Evolutionary conservation across 2,888 invertebrate species (phyloP).

Genomic region (Eilema caniola): DNA sequence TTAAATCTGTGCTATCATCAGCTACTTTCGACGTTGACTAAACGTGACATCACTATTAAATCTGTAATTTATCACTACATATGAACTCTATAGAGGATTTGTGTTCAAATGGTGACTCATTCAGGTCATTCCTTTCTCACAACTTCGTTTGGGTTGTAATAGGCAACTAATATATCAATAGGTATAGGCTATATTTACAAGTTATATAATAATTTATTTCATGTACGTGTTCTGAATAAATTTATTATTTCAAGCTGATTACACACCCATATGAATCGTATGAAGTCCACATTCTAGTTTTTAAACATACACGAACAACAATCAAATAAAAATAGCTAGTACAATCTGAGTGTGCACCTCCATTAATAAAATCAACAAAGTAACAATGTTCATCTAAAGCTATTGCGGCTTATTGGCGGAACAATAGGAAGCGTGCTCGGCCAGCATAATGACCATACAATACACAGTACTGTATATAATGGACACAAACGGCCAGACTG

Average conservation of each 20-base stretch:
- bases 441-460: slow-evolving; percentile 60
- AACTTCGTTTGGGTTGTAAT: too few relatives aligned
- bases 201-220: not conserved
- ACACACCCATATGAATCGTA: not conserved
- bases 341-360: slow-evolving; percentile 49
- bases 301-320: slow-evolving; percentile 26
- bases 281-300: slow-evolving; percentile 15
- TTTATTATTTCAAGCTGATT: not conserved
- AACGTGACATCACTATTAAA: too few relatives aligned
- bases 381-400: slow-evolving; percentile 74
- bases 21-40: not conserved
- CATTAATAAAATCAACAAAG: slow-evolving; percentile 75
- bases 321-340: slow-evolving; percentile 43
- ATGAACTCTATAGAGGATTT: too few relatives aligned
- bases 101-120: too few relatives aligned
- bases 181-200: too few relatives aligned
- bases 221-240: not conserved
- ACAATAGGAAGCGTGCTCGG: slow-evolving; percentile 61
- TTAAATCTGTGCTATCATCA: too few relatives aligned
- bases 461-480: slow-evolving; percentile 10
- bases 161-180: too few relatives aligned
- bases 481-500: slow-evolving; percentile 1
- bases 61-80: too few relatives aligned
- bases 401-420: slow-evolving; percentile 67
- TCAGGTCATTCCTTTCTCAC: too few relatives aligned